Conservation (phyloP, 2,113 vertebrate species). For the Anser cygnoides region DNA sequence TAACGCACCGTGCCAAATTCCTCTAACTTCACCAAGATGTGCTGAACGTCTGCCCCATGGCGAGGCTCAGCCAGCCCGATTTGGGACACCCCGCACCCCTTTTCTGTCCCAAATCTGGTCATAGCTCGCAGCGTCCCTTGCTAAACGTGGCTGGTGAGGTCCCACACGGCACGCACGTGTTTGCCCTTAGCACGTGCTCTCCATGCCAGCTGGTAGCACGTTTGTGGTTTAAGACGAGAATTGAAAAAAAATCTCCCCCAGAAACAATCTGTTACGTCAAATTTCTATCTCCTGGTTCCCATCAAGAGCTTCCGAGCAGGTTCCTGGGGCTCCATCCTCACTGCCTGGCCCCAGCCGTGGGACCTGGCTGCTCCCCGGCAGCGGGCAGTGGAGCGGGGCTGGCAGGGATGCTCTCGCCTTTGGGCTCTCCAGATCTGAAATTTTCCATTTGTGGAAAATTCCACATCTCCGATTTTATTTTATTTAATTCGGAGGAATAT, state of each 20-base stretch:
- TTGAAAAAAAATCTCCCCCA: background rate
- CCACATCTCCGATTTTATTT: background rate
- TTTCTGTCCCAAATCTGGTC: background rate
- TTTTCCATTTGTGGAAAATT: background rate
- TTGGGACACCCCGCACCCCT: background rate
- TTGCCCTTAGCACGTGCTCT: background rate
- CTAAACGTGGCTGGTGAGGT: background rate
- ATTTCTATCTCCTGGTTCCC: background rate
- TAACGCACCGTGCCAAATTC: constrained; percentile 36
- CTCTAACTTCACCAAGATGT: constrained; percentile 60
- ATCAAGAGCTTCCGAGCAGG: background rate
- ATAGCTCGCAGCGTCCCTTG: fast-evolving
- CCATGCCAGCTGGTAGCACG: background rate
- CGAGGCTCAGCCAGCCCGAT: background rate
- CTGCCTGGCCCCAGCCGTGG: fast-evolving
- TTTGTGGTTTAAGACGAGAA: constrained; percentile 19
- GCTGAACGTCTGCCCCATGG: background rate
- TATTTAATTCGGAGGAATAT: background rate
- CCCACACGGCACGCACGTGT: background rate
- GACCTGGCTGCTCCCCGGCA: background rate
- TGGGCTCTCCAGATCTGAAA: fast-evolving
- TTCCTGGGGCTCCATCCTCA: background rate
- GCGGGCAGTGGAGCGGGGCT: background rate
- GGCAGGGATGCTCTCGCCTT: background rate
- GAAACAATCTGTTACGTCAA: background rate